Evolutionary conservation across 2,888 invertebrate genomes (phyloP).

Genomic region (Ennomos quercinarius): DNA sequence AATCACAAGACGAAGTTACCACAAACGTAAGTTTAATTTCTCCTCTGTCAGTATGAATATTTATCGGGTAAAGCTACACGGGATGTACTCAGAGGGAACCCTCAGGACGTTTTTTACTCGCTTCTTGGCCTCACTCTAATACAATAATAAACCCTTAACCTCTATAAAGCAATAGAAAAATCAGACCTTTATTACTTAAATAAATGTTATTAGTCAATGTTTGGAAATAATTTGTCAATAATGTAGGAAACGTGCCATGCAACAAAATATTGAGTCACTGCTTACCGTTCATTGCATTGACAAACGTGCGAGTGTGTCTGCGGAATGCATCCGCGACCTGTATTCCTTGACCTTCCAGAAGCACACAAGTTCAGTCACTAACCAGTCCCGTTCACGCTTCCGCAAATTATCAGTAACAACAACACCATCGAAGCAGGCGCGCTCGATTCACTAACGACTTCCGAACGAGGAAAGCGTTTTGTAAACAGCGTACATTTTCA

Average conservation of each 20-base stretch:
- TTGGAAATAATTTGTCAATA: conserved; percentile 26
- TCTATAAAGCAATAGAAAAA: no score
- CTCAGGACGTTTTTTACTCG: no score
- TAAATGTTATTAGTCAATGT: conserved; percentile 13
- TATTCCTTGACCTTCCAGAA: conserved; percentile 65
- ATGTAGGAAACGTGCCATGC: conserved; percentile 38
- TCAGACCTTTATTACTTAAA: no score
- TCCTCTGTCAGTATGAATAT: no score
- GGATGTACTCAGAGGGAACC: no score
- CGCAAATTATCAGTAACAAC: conserved; percentile 51
- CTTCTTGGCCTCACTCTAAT: no score
- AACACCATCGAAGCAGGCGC: conserved; percentile 42
- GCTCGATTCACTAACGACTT: conserved; percentile 28
- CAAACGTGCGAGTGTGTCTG: conserved; percentile 41
- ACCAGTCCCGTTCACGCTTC: conserved; percentile 52
- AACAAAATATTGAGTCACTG: conserved; percentile 36
- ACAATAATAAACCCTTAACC: no score
- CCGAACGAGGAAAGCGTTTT: conserved; percentile 44
- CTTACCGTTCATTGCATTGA: conserved; percentile 53
- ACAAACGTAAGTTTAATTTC: no score
- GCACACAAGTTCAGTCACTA: conserved; percentile 53
- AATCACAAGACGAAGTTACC: no score
- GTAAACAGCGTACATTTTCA: conserved; percentile 62
- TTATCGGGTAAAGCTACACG: no score
- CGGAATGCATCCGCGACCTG: conserved; percentile 47